phyloP scores from a whole-genome alignment of 2,797 vertebrate species.

The Harpagifer antarcticus region DNA sequence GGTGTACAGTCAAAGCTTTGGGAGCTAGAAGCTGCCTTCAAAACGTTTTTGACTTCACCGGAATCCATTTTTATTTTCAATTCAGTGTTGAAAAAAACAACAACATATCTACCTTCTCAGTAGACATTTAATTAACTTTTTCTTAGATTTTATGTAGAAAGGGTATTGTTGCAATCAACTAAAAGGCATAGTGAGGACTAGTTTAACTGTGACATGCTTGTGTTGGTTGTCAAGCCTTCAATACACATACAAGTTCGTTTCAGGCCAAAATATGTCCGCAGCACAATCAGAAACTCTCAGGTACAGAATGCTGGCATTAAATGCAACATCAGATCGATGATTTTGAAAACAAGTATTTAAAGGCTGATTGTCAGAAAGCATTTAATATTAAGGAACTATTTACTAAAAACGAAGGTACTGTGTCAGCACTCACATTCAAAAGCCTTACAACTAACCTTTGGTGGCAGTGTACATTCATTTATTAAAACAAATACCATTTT shows the following conservation, averaged over 20 bases:
- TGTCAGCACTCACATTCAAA: background rate
- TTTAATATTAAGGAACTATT: background rate
- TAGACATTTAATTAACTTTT: too few relatives aligned
- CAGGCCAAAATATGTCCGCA: background rate
- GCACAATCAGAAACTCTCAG: background rate
- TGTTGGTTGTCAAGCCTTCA: background rate
- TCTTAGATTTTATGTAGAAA: constrained; percentile 4
- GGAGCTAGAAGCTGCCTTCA: background rate
- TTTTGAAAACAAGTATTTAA: background rate
- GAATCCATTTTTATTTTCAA: background rate
- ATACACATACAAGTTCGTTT: background rate
- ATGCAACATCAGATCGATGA: background rate
- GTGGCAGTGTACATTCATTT: background rate
- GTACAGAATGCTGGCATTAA: background rate
- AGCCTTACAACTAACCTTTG: background rate
- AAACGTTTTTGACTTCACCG: background rate
- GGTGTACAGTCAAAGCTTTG: constrained; percentile 10
- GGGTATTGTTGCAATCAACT: background rate
- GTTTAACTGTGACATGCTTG: constrained; percentile 1
- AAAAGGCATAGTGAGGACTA: background rate
- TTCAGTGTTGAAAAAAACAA: background rate
- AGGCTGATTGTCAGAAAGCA: background rate
- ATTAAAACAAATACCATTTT: background rate
- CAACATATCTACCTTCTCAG: background rate
- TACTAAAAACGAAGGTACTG: background rate